These are phyloP conservation scores for Oophaga sylvatica DNA, from an alignment of 2,797 vertebrate genomes.

Conservation along the genomic window DNA sequence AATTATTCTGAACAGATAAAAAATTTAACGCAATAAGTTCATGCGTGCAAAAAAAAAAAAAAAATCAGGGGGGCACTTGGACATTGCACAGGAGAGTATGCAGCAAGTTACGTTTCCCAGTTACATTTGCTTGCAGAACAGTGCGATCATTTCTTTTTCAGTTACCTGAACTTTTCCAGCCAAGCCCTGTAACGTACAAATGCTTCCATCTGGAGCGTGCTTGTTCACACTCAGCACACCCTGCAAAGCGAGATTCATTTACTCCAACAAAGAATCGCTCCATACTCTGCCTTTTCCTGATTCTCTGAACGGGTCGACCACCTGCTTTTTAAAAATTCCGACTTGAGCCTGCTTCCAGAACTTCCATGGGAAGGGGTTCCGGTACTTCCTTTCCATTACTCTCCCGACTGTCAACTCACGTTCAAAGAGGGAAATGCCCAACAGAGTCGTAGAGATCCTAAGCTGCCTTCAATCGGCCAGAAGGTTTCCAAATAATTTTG, in stretches of 20 bases:
- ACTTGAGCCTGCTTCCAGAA: slow-evolving; percentile 92
- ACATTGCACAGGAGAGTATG: too few relatives aligned
- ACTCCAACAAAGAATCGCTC: background rate
- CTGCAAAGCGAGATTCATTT: slow-evolving; percentile 68
- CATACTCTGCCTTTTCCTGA: background rate
- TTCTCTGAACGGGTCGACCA: too few relatives aligned
- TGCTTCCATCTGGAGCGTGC: slow-evolving; percentile 86
- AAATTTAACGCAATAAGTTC: too few relatives aligned
- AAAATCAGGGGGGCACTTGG: too few relatives aligned
- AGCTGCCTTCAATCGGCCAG: slow-evolving; percentile 85
- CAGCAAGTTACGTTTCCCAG: too few relatives aligned
- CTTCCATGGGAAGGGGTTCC: slow-evolving; percentile 84
- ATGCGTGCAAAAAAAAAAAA: too few relatives aligned
- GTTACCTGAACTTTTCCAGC: slow-evolving; percentile 81
- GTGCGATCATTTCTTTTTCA: background rate
- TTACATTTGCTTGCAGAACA: too few relatives aligned
- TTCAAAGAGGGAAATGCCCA: slow-evolving; percentile 80
- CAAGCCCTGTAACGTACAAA: slow-evolving; percentile 81
- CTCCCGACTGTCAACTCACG: slow-evolving; percentile 82
- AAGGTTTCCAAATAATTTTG: slow-evolving; percentile 91
- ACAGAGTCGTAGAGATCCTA: slow-evolving; percentile 87
- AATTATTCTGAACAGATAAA: too few relatives aligned
- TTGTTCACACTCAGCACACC: slow-evolving; percentile 90
- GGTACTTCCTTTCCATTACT: slow-evolving; percentile 79
- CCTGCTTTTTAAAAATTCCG: slow-evolving; percentile 90